Conservation (phyloP, 2,113 vertebrate species). For the Vidua chalybeata region DNA sequence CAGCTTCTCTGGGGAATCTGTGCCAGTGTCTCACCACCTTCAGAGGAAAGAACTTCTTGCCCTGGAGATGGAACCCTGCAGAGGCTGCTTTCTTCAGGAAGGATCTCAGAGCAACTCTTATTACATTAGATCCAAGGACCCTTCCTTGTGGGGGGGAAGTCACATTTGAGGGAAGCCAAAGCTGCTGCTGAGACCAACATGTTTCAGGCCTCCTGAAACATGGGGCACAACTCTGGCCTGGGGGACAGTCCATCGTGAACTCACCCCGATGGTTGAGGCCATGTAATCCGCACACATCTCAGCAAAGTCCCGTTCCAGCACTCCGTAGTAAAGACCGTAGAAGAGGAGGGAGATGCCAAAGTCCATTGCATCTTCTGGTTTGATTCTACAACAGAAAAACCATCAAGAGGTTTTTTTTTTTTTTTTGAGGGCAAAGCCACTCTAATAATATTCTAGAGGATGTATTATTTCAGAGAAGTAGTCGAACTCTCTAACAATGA, state of each 20-base stretch:
- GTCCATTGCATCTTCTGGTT: slow-evolving; percentile 96
- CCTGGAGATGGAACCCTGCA: too few species aligned
- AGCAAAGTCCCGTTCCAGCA: slow-evolving; percentile 95
- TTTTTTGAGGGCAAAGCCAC: neutral
- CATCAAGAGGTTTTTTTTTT: neutral
- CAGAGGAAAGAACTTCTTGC: neutral
- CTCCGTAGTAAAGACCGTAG: slow-evolving; percentile 96
- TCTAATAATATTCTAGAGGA: neutral
- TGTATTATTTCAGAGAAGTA: neutral
- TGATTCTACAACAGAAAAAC: slow-evolving; percentile 80
- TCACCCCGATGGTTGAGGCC: slow-evolving; percentile 97
- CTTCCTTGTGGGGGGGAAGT: neutral
- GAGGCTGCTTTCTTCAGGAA: neutral
- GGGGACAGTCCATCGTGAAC: neutral
- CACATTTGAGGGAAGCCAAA: neutral
- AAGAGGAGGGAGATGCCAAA: slow-evolving; percentile 97
- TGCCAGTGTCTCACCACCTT: neutral
- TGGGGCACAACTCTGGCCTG: fast-evolving
- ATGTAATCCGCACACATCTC: slow-evolving; percentile 99
- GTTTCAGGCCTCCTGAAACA: fast-evolving
- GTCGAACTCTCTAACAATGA: neutral
- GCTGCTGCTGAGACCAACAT: neutral
- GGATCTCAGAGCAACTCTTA: neutral
- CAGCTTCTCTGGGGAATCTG: neutral
- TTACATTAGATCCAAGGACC: neutral